phyloP scores from a whole-genome alignment of 2,113 vertebrate species.

The Empidonax traillii region DNA sequence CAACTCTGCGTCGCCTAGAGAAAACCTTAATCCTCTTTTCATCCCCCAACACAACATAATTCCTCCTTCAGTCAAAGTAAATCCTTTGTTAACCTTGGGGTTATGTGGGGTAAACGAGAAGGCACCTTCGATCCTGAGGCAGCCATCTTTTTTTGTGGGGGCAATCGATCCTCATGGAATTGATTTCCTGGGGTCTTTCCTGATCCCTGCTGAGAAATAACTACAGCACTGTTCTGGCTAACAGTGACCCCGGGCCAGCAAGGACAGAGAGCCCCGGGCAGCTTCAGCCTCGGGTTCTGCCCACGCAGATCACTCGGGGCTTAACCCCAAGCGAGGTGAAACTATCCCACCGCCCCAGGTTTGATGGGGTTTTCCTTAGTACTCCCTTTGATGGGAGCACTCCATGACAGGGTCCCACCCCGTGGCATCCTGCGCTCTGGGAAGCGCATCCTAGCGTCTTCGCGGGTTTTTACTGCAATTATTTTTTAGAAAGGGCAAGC shows the following conservation, averaged over 20 bases:
- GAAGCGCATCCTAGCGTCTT: neutral
- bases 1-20: neutral
- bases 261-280: neutral
- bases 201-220: neutral
- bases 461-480: fast-evolving
- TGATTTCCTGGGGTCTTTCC: neutral
- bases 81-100: slow-evolving; percentile 25
- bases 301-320: neutral
- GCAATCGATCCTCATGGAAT: neutral
- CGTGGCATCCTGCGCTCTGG: neutral
- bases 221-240: neutral
- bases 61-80: neutral
- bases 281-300: no score
- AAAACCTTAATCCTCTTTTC: slow-evolving; percentile 28
- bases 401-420: neutral
- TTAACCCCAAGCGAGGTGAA: neutral
- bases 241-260: neutral
- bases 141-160: neutral
- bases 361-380: neutral
- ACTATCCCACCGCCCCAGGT: fast-evolving
- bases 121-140: neutral
- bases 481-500: neutral
- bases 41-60: neutral
- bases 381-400: neutral
- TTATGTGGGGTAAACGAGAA: neutral